Evolutionary conservation across 2,888 invertebrate genomes (phyloP), one percentile per base, ranked within the genome.

Genomic region (Smittia sp.): DNA sequence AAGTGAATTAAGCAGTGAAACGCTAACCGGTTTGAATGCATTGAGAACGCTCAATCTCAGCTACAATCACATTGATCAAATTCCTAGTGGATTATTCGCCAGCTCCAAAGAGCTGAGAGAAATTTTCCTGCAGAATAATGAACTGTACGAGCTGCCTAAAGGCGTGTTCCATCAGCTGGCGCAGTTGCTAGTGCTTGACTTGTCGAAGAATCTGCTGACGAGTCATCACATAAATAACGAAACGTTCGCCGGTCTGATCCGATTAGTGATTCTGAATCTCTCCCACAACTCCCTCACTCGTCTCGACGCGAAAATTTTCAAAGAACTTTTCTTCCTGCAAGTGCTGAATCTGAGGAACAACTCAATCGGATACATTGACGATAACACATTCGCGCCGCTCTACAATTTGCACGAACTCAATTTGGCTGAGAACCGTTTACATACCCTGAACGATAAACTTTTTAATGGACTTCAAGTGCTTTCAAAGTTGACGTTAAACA

Each of bases 321-420:
- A 92, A 82, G 93, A 94, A 80, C 83, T 95, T 74, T 92, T 90
- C 80, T 91, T 93, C 78, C 84, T 95, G 75, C 93, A 94, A 85
- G 93, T 92, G 76, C 85, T 95, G 74, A 92, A 93, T 81, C 83
- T 95, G 75, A 87, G 91, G 76, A 93, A 93, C 79, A 95, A 95
- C 80, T 90, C 92, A 7, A 92, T 95, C 78, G 91, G 91, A n/a
- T 92, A 90, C 78, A 90, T 94, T 76, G 92, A 93, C 84, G 92
- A 93, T 77, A 92, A 92, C 79, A 91, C 94, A 41, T 96, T 96
- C 79, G 81, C 92, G 78, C 92, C 94, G 0, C 85, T 96, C 32
- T 93, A 94, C 81, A 94, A 95, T 81, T 84, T 96, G 77, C 93
- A 94, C 80, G 93, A 94, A 9, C 83, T 96, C 46, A 95, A 96